These are phyloP conservation scores for Pedetes capensis DNA, from an alignment of 2,113 vertebrate species.

Conservation along the genomic window DNA sequence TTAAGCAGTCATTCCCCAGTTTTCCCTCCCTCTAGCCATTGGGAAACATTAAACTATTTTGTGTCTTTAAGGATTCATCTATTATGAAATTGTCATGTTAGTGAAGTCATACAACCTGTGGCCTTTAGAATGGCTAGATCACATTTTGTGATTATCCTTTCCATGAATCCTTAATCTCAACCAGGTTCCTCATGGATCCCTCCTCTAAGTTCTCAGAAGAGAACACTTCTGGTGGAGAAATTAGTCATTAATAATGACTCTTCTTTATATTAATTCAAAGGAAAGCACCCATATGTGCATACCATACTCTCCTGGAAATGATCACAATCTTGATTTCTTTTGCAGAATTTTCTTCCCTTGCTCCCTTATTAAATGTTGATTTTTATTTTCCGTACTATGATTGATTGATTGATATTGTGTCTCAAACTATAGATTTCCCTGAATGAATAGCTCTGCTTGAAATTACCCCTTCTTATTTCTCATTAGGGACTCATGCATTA, in stretches of 20 bases:
- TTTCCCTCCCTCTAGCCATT: neutral
- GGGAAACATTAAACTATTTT: neutral
- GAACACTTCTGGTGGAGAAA: neutral
- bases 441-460: neutral
- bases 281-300: neutral
- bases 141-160: neutral
- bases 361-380: neutral
- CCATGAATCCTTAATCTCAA: neutral
- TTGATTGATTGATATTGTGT: neutral
- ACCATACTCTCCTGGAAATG: neutral
- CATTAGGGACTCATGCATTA: neutral
- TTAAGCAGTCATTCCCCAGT: neutral
- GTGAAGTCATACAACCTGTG: neutral
- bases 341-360: neutral
- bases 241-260: neutral
- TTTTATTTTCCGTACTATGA: neutral
- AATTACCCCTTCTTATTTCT: neutral
- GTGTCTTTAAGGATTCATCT: neutral
- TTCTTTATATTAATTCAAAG: neutral
- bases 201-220: neutral
- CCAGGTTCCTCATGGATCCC: neutral
- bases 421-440: neutral
- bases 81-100: neutral
- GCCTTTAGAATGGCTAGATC: neutral
- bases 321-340: neutral